Evolutionary conservation across 2,888 invertebrate species (phyloP).

Genomic region (Acleris laterana): DNA sequence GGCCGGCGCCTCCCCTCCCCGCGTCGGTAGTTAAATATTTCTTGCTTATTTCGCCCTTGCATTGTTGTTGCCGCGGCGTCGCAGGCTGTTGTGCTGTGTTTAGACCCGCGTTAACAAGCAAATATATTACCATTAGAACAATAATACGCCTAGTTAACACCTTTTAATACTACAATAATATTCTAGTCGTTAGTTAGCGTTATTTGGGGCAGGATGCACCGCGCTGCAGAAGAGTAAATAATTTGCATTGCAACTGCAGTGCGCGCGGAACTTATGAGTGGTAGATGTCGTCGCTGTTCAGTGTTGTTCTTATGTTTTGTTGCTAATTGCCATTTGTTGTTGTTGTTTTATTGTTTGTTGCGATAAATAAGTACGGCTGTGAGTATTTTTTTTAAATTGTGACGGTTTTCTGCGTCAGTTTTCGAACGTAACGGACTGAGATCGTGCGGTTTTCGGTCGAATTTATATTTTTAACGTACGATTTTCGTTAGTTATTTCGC

Average conservation of each 20-base stretch:
- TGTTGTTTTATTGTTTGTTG: constrained; percentile 53
- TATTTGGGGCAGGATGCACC: constrained; percentile 62
- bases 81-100: constrained; percentile 83
- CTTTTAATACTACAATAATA: constrained; percentile 38
- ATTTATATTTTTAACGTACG: constrained; percentile 8
- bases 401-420: constrained; percentile 41
- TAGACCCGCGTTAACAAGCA: constrained; percentile 72
- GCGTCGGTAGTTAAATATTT: constrained; percentile 84
- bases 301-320: constrained; percentile 59
- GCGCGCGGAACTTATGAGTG: constrained; percentile 74
- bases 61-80: constrained; percentile 83
- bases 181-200: constrained; percentile 29
- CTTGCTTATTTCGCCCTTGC: constrained; percentile 85
- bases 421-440: constrained; percentile 36
- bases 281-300: constrained; percentile 73
- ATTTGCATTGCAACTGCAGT: constrained; percentile 79
- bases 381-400: constrained; percentile 56
- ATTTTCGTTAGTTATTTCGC: constrained; percentile 28
- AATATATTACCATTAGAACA: constrained; percentile 64
- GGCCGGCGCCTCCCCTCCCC: constrained; percentile 79
- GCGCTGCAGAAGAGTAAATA: constrained; percentile 75
- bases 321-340: constrained; percentile 51
- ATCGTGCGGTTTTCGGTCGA: constrained; percentile 14
- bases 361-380: constrained; percentile 49
- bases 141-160: constrained; percentile 37